These are phyloP conservation scores for Pachyseris speciosa DNA, from an alignment of 64 coral and sea anemone species.

Conservation along the genomic window DNA sequence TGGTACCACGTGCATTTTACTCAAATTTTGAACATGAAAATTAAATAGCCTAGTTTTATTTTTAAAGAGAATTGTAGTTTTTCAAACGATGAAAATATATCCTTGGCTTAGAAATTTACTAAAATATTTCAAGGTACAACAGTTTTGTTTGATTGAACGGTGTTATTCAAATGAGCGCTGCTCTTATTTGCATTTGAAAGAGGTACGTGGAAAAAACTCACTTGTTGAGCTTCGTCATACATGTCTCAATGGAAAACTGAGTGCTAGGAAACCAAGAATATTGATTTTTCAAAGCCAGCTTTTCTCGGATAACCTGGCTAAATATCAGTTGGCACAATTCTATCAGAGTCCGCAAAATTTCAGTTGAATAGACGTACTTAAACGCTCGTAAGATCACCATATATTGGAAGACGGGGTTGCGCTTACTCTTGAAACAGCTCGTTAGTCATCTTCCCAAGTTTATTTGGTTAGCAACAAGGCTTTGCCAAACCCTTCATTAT, in stretches of 20 bases:
- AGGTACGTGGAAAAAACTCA: too few relatives aligned
- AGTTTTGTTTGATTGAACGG: background rate
- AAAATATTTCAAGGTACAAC: background rate
- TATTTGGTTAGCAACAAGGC: too few relatives aligned
- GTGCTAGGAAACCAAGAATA: constrained; percentile 6
- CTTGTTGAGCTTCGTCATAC: background rate
- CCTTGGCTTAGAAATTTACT: too few relatives aligned
- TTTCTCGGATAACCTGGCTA: background rate
- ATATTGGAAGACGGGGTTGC: too few relatives aligned
- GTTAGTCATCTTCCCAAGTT: too few relatives aligned
- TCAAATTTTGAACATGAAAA: too few relatives aligned
- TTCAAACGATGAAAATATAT: background rate
- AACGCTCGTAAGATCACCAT: too few relatives aligned
- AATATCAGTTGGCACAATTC: background rate
- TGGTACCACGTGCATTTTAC: constrained; percentile 14
- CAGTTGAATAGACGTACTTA: too few relatives aligned
- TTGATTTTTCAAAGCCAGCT: background rate
- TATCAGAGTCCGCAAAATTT: background rate
- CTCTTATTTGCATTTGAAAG: constrained; percentile 34
- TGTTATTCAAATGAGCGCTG: constrained; percentile 20
- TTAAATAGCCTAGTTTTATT: too few relatives aligned
- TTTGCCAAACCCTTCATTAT: too few relatives aligned
- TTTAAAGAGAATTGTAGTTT: background rate
- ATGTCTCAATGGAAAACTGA: background rate
- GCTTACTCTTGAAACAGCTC: too few relatives aligned